Evolutionary conservation across 2,797 vertebrate species (phyloP), one percentile per base, ranked within the genome.

Genomic region (Toxotes lorentzi): DNA sequence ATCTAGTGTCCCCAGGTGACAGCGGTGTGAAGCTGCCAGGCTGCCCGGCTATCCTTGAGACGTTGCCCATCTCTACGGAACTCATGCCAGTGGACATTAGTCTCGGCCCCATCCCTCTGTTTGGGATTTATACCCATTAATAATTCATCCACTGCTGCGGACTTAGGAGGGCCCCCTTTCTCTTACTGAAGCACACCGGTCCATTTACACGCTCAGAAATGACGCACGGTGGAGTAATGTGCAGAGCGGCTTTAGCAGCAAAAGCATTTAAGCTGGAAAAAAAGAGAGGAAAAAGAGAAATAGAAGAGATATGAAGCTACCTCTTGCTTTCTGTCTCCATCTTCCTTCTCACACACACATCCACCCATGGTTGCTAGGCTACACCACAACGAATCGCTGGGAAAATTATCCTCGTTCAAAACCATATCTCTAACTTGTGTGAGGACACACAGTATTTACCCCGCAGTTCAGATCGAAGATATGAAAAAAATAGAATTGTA

Each of bases 111-210:
- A 76, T 92, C 92, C 91, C 87, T 91, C 90, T 91, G 88, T 92
- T 91, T 81, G 78, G 90, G 87, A 94, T 94, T 94, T 93, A 93
- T 85, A 88, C 64, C 86, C 88, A 92, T 94, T 93, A 94, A 95
- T 94, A 94, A 95, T 94, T 94, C 87, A 94, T 93, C 84, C 86
- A 79, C 73, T 83, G 85, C 82, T 81, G 86, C 70, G 60, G 89
- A 94, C 83, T 93, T 87, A 90, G 79, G 73, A 93, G 76, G 47
- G 73, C 57, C 68, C 41, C 57, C 72, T 67, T 73, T 79, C 70
- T 67, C 71, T 81, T 43, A 70, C 82, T 86, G 87, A 86, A 84
- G 64, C 48, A 38, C 68, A 56, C 78, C 62, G 67, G 83, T 62
- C 79, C 86, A 85, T 90, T 90, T 89, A 68, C 77, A 89, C 64